These are phyloP conservation scores for Yponomeuta evonymella DNA, from an alignment of 2,888 invertebrate species.

Conservation along the genomic window DNA sequence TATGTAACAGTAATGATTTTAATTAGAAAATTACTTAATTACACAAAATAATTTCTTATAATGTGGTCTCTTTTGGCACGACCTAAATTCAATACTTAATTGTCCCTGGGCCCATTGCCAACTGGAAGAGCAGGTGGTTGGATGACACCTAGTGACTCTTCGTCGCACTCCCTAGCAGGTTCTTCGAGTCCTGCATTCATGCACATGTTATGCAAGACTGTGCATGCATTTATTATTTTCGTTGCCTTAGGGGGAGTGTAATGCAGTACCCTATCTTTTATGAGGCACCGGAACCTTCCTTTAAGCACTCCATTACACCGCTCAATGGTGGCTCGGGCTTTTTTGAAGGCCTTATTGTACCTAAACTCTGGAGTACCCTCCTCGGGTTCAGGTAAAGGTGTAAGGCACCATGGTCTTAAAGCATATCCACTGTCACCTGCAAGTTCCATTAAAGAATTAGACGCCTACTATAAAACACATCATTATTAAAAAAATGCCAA, in stretches of 20 bases:
- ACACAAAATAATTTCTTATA: too few relatives aligned
- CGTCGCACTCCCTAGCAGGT: too few relatives aligned
- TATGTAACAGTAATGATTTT: too few relatives aligned
- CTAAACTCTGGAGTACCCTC: not conserved
- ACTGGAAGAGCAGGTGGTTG: too few relatives aligned
- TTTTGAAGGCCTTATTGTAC: not conserved
- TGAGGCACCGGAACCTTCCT: not conserved
- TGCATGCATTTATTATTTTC: not conserved
- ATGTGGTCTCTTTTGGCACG: too few relatives aligned
- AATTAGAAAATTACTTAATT: too few relatives aligned
- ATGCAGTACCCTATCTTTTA: not conserved
- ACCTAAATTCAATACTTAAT: too few relatives aligned
- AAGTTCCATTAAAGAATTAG: not conserved
- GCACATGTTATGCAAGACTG: conserved; percentile 12
- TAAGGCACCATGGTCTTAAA: conserved; percentile 2
- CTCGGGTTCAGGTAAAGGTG: conserved; percentile 16
- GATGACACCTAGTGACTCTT: too few relatives aligned
- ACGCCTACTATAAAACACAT: not conserved
- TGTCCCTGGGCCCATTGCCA: too few relatives aligned
- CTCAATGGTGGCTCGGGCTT: not conserved
- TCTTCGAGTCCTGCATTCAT: too few relatives aligned
- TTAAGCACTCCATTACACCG: not conserved
- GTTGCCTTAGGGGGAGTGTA: not conserved
- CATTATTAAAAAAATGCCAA: not conserved
- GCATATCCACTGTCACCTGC: conserved; percentile 6